Evolutionary conservation across 2,797 vertebrate genomes (phyloP).

Genomic region (Knipowitschia caucasica): DNA sequence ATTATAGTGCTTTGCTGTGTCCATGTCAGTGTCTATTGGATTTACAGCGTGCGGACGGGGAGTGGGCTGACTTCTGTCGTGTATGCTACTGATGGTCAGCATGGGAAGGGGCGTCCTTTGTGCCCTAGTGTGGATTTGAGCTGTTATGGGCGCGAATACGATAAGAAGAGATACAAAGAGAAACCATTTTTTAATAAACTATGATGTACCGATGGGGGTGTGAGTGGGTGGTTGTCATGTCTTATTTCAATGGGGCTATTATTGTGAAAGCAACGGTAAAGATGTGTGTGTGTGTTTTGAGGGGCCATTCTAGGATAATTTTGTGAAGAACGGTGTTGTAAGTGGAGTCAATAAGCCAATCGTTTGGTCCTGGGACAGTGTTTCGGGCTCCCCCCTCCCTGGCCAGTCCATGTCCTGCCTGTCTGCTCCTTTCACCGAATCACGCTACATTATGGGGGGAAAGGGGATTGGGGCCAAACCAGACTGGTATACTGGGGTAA

Average conservation of each 20-base stretch:
- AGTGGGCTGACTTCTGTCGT: conserved; percentile 22
- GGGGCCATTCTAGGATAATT: background rate
- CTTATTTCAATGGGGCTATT: too few species aligned
- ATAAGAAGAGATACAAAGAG: too few species aligned
- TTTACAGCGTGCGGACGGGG: conserved; percentile 19
- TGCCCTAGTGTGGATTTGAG: conserved; percentile 16
- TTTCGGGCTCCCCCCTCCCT: background rate
- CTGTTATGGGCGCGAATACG: background rate
- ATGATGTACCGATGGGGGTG: conserved; percentile 5
- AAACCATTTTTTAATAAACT: background rate
- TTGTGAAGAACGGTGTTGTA: background rate
- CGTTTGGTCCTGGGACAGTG: background rate
- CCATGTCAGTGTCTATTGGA: conserved; percentile 24
- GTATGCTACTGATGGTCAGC: conserved; percentile 33
- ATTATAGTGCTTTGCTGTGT: conserved; percentile 10
- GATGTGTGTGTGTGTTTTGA: background rate
- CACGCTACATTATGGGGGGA: background rate
- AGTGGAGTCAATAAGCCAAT: background rate
- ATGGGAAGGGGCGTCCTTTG: conserved; percentile 33
- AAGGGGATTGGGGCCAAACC: background rate
- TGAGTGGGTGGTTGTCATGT: too few species aligned
- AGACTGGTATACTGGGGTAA: background rate
- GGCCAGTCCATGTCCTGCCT: background rate
- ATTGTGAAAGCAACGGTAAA: too few species aligned
- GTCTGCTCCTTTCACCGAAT: conserved; percentile 1